Base-by-base conservation (phyloP, 2,797 vertebrate genomes). In the Clarias fuscus region DNA sequence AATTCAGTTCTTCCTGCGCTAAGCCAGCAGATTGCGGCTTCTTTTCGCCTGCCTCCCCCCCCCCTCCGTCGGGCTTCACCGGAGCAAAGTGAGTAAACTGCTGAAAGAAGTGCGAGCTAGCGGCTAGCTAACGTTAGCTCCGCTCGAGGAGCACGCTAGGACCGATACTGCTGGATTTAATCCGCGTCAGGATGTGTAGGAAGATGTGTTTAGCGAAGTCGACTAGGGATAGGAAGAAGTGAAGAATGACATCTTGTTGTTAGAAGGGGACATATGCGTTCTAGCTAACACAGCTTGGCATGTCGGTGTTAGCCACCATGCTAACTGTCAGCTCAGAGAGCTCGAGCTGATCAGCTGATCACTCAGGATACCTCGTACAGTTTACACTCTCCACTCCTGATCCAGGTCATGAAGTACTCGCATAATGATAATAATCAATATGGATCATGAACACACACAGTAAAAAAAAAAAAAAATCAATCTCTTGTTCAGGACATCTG, bases 1-100 rank as follows among this genome's bases (percentile, higher is more conserved):
- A 33, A 43, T 53, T 70, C 0, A 22, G 14, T 7, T 70, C 6
- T 72, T 37, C 5, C 67, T 40, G 30, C 15, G 18, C 18, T 20
- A 67, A 81, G 3, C 14, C 61, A 67, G 24, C 1, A 22, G 43
- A 68, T 2, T 40, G 43, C 43, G 10, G 65, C 6, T 30, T 13
- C 5, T 71, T 11, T 20, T n/a, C 27, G 58, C n/a, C 10, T 15
- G 0, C 20, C 24, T 83, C 59, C 40, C 27, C 27, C 48, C 11
- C 48, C 10, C 48, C 11, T 10, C 10, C 48, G 10, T 8, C 65
- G 20, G 11, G 43, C 53, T 71, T 72, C 53, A 72, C 0, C 68
- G 53, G 53, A 83, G 30, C 6, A 40, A 72, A 83, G 82, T 83
- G 65, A 83, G 82, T 83, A 83, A 83, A 71, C 81, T 70, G 61